Base-by-base conservation (phyloP, 2,113 vertebrate genomes). In the Semnornis frantzii region DNA sequence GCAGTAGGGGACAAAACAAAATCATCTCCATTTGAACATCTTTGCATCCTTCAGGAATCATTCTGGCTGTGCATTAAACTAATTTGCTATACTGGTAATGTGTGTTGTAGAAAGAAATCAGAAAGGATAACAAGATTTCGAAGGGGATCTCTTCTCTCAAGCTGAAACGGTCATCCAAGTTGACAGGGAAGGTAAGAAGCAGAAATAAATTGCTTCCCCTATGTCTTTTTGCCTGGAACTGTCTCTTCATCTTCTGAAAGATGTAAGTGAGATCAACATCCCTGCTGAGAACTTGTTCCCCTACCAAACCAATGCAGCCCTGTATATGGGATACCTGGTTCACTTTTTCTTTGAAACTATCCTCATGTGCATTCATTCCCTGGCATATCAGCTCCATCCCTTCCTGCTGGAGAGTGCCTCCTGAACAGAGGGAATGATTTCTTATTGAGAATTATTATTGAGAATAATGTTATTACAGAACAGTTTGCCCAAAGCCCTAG, bases 101-200 rank as follows among this genome's bases (percentile, higher is more conserved):
- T 95, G 11, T 91, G 54, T 93, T 86, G 31, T 91, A 97, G 97
- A 96, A 58, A 91, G 84, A 89, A 71, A 93, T 63, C 82, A 96
- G 9, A 87, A 96, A 34, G 69, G 91, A 92, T 80, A 94, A 92
- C 75, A 97, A 90, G 86, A 90, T 93, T 64, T 93, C 70, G 4
- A 97, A 97, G 46, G 91, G 87, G 4, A 94, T 97, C 74, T 98
- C 98, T n/a, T 98, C 97, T 28, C 94, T 97, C 94, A 98, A 97
- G 82, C 83, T 97, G 50, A 98, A 97, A 82, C 93, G 71, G 19
- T 97, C 97, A 76, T 97, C 98, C 73, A 80, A 90, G 85, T 16
- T 97, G 81, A 96, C 94, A 13, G 96, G 94, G 34, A 97, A 98
- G 97, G 97, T 98, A 93, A 96, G 92, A 69, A 16, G 6, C 77